phyloP scores from a whole-genome alignment of 2,113 vertebrate genomes.

The Nettapus auritus region DNA sequence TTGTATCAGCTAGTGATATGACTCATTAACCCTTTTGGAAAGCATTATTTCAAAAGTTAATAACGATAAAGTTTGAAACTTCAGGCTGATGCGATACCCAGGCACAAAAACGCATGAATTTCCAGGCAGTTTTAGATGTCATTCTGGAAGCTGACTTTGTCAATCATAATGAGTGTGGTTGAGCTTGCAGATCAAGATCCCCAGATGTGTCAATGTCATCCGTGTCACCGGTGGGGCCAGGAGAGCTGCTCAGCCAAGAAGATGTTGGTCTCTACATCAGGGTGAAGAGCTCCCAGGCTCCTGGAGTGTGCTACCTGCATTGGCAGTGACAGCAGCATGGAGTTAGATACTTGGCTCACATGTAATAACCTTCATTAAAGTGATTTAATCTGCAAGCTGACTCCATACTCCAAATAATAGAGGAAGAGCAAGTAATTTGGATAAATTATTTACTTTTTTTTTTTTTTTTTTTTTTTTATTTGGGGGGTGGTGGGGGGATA shows the following conservation, averaged over 20 bases:
- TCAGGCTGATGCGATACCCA: not conserved
- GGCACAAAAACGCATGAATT: not conserved
- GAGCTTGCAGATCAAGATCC: not conserved
- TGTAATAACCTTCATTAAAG: not conserved
- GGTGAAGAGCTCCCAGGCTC: not conserved
- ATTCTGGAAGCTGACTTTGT: not conserved
- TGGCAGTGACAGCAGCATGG: not conserved
- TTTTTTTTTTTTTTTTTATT: too few species aligned
- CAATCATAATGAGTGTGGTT: not conserved
- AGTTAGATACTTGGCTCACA: not conserved
- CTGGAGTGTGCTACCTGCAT: not conserved
- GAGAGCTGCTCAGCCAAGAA: not conserved
- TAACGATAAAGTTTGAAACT: not conserved
- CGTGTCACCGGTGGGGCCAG: not conserved
- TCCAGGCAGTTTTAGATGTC: not conserved
- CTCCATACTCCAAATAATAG: not conserved
- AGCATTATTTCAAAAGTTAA: constrained; percentile 23
- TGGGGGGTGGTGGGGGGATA: not conserved
- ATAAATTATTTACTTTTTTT: not conserved
- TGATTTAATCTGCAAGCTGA: not conserved
- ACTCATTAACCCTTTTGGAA: constrained; percentile 53
- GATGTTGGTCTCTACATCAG: not conserved
- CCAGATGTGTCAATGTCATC: rapidly evolving
- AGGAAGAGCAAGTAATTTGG: not conserved
- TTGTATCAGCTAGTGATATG: constrained; percentile 17